Evolutionary conservation across 2,113 vertebrate species (phyloP), one percentile per base, ranked within the genome.

Genomic region (Vimba vimba): DNA sequence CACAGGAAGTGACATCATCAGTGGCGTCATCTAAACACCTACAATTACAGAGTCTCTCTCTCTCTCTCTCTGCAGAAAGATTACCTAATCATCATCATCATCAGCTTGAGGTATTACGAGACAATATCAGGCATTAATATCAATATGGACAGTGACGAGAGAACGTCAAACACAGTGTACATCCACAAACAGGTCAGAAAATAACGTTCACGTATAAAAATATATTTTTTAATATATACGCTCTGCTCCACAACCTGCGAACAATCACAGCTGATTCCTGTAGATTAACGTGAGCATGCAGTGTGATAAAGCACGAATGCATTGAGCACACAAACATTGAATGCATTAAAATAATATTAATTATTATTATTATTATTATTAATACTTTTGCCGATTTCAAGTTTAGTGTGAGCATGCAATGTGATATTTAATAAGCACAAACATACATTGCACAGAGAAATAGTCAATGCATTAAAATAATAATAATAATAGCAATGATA

Each of bases 71-170:
- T 71, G 7, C 80, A 93, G 92, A 93, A 92, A 76, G 89, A 90
- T 66, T 93, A 92, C 82, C 57, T 92, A 36, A 92, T 93, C 73
- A 92, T 93, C 87, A 92, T 92, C 25, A 86, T 89, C 30, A 91
- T 93, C 75, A 93, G 92, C 80, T 90, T 87, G 25, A 91, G 90
- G 84, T 93, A 93, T 85, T 87, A 89, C 12, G 81, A 91, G 88
- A 91, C 91, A 0, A 87, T 92, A 47, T 88, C 86, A 0, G 76
- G 80, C 0, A 47, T 45, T 0, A 83, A 62, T 10, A 79, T 73
- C 25, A 76, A 80, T 6, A 9, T 86, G 68, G 88, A 91, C n/a
- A 81, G 82, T 8, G 90, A 93, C 27, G 91, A 93, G 71, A 89
- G 88, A 66, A 90, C 88, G 4, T 87, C 91, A 57, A 87, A 91